Evolutionary conservation across 64 coral and sea anemone species (phyloP).

Genomic region (Dendronephthya gigantea): DNA sequence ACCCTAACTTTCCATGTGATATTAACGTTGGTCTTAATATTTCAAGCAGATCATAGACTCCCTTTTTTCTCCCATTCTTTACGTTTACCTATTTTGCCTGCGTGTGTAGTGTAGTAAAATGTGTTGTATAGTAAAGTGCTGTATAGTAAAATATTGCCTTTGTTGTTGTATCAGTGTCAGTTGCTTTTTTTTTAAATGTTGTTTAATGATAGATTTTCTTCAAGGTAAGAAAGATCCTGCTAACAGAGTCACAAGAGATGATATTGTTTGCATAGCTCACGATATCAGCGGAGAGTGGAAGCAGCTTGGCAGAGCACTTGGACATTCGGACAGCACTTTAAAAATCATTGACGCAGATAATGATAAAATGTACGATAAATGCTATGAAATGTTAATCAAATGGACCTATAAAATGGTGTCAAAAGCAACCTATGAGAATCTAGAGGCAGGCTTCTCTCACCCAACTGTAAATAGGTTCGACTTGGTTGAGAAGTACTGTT

Average conservation of each 20-base stretch:
- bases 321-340: neutral
- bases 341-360: neutral
- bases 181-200: neutral
- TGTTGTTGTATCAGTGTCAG: too few species aligned
- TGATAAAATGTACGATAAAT: neutral
- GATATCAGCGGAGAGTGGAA: neutral
- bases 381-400: neutral
- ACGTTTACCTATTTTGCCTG: too few species aligned
- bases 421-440: neutral
- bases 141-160: too few species aligned
- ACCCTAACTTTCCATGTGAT: too few species aligned
- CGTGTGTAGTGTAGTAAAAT: too few species aligned
- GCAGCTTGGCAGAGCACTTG: neutral
- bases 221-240: neutral
- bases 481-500: neutral
- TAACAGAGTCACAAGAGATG: neutral
- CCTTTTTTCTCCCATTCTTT: too few species aligned
- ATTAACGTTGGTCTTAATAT: too few species aligned
- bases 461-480: neutral
- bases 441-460: neutral
- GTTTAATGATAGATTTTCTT: neutral
- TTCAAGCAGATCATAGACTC: too few species aligned
- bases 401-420: neutral
- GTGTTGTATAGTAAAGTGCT: too few species aligned
- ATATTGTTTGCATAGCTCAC: neutral